Evolutionary conservation across 2,888 invertebrate genomes (phyloP).

Genomic region (Epicampocera succincta): DNA sequence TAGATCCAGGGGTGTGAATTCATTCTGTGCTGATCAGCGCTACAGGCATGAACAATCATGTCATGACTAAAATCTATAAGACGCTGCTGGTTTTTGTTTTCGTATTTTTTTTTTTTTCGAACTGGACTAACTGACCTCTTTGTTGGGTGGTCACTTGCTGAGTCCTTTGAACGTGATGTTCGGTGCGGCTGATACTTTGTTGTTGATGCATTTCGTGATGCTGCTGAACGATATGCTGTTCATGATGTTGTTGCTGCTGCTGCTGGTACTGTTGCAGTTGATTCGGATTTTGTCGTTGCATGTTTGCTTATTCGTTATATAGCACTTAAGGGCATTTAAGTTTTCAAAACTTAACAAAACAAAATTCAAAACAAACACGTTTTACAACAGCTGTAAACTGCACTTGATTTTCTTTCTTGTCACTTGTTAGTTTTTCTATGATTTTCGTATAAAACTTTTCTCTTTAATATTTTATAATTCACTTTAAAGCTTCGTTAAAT

Average conservation of each 20-base stretch:
- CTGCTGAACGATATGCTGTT: slow-evolving; percentile 79
- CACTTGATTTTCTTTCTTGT: slow-evolving; percentile 39
- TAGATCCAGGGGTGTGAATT: slow-evolving; percentile 76
- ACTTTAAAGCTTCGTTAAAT: slow-evolving; percentile 71
- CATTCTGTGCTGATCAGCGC: slow-evolving; percentile 71
- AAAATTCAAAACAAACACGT: slow-evolving; percentile 60
- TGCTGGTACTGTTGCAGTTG: slow-evolving; percentile 80
- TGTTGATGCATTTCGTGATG: slow-evolving; percentile 84
- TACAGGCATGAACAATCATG: background rate
- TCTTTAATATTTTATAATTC: slow-evolving; percentile 50
- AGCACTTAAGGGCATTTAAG: slow-evolving; percentile 81
- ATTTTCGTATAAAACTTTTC: slow-evolving; percentile 18
- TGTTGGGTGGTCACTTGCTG: slow-evolving; percentile 88
- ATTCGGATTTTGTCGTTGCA: slow-evolving; percentile 88
- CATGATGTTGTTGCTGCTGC: slow-evolving; percentile 75
- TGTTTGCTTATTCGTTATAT: slow-evolving; percentile 81
- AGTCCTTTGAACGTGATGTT: slow-evolving; percentile 88
- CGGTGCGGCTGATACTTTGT: slow-evolving; percentile 86
- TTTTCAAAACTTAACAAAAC: slow-evolving; percentile 69
- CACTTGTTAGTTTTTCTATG: slow-evolving; percentile 38
- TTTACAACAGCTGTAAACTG: slow-evolving; percentile 40
- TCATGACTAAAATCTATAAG: background rate
- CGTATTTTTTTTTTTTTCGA: background rate
- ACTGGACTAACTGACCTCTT: slow-evolving; percentile 84
- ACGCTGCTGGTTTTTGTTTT: too few species aligned